Evolutionary conservation across 2,888 invertebrate species (phyloP).

Genomic region (Encarsia formosa): DNA sequence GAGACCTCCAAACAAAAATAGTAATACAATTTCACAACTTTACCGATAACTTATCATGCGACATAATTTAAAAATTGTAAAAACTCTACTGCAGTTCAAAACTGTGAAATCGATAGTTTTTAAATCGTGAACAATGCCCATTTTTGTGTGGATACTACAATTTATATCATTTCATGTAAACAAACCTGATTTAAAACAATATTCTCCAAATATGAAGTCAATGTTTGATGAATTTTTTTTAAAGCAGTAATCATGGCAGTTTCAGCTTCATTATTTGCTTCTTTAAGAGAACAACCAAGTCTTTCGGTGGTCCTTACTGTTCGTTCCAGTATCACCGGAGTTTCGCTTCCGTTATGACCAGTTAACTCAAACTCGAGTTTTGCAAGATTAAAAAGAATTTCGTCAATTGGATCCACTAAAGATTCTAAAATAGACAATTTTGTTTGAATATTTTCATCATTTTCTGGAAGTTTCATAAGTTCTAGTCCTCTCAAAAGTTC

Average conservation of each 20-base stretch:
- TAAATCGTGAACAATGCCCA: too few relatives aligned
- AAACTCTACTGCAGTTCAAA: too few relatives aligned
- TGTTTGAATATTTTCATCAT: slow-evolving; percentile 31
- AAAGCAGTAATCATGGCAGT: slow-evolving; percentile 20
- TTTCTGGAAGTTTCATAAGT: slow-evolving; percentile 38
- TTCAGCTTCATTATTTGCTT: slow-evolving; percentile 11
- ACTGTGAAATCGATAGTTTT: too few relatives aligned
- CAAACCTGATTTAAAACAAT: slow-evolving; percentile 34
- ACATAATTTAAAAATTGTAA: too few relatives aligned
- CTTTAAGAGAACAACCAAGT: slow-evolving; percentile 25
- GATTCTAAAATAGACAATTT: slow-evolving; percentile 47
- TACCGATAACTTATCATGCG: too few relatives aligned
- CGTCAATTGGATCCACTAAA: slow-evolving; percentile 53
- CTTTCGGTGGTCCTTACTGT: slow-evolving; percentile 36
- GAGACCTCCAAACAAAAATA: too few relatives aligned
- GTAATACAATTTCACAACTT: too few relatives aligned
- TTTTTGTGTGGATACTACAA: too few relatives aligned
- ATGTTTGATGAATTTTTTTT: slow-evolving; percentile 28
- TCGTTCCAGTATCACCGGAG: slow-evolving; percentile 42
- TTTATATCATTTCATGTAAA: too few relatives aligned
- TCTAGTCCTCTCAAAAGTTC: slow-evolving; percentile 45
- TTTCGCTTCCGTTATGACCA: slow-evolving; percentile 34
- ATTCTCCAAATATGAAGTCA: slow-evolving; percentile 33
- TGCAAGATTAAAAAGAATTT: slow-evolving; percentile 42
- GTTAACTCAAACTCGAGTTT: slow-evolving; percentile 42